Percentiles rank a stretch among this genome's conserved stretches.
phyloP scores from a whole-genome alignment of 2,113 vertebrate species.

The Cavia aperea region DNA sequence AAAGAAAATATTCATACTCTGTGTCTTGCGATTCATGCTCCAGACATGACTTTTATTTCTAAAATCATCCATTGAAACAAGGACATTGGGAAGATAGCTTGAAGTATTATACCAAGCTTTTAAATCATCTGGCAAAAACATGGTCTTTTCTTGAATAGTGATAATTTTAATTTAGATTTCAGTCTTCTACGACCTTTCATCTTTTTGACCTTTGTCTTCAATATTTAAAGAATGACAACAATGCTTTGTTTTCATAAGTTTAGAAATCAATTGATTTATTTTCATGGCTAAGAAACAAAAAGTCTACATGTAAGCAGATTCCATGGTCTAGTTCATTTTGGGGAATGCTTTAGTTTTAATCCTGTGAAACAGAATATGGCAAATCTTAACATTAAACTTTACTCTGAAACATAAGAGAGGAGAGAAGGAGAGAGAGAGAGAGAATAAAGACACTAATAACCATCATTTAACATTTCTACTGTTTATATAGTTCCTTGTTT shows the following conservation, averaged over 20 bases:
- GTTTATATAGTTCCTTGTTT: neutral
- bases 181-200: constrained; percentile 18
- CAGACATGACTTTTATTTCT: neutral
- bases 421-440: neutral
- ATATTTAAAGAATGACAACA: constrained; percentile 45
- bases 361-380: constrained; percentile 3
- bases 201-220: constrained; percentile 11
- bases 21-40: neutral
- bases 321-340: constrained; percentile 15
- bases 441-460: neutral
- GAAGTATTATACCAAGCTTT: neutral
- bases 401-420: neutral
- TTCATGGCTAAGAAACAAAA: constrained; percentile 38
- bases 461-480: neutral
- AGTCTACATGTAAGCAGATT: constrained; percentile 35
- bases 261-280: constrained; percentile 32
- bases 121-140: neutral
- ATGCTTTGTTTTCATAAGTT: neutral
- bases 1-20: neutral
- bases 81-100: neutral
- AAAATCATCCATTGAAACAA: neutral
- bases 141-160: neutral
- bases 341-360: constrained; percentile 34
- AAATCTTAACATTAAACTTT: neutral
- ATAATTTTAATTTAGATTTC: constrained; percentile 2